Percentiles rank a stretch among this genome's conserved stretches.
phyloP scores from a whole-genome alignment of 2,113 vertebrate species.

The Chauna torquata region DNA sequence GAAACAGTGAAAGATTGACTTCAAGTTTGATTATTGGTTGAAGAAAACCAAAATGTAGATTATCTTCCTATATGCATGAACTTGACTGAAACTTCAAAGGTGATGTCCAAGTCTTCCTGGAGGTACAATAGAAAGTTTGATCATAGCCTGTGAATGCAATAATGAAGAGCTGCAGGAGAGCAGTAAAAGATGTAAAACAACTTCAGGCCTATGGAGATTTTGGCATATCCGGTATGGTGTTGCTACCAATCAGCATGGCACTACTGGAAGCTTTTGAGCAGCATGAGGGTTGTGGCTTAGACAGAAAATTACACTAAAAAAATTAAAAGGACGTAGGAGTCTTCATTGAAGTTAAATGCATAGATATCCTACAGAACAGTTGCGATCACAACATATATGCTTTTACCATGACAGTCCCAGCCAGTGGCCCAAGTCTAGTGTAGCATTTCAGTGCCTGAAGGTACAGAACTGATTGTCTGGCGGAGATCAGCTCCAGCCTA shows the following conservation, averaged over 20 bases:
- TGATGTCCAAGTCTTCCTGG: neutral
- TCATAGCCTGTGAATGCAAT: neutral
- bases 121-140: neutral
- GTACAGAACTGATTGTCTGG: neutral
- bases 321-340: neutral
- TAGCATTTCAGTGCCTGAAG: neutral
- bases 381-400: accelerated
- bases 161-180: neutral
- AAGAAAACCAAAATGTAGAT: neutral
- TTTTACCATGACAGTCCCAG: neutral
- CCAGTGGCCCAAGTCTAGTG: neutral
- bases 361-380: neutral
- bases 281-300: neutral
- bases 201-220: neutral
- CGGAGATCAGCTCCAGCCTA: neutral
- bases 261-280: neutral
- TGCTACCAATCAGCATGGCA: neutral
- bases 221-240: accelerated
- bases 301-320: neutral
- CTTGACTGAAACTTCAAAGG: neutral
- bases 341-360: neutral
- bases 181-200: neutral
- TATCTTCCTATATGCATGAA: neutral
- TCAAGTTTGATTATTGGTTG: neutral
- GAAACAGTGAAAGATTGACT: neutral